These are phyloP conservation scores for Loxodonta africana DNA, from an alignment of 2,113 vertebrate genomes.

Conservation along the genomic window DNA sequence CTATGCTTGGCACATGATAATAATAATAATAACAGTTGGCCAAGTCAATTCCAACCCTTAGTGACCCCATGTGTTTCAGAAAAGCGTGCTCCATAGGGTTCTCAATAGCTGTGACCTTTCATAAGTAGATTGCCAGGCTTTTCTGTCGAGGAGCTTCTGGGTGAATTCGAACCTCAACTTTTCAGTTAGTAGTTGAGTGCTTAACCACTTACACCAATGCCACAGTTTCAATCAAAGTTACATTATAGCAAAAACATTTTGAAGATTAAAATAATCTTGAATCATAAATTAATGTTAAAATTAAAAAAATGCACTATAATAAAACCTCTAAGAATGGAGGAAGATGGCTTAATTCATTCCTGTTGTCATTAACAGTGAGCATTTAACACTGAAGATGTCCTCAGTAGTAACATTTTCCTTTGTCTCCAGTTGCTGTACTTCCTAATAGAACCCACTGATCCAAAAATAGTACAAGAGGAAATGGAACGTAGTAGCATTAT, in stretches of 20 bases:
- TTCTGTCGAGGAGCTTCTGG: too few relatives aligned
- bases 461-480: conserved; percentile 70
- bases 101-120: too few relatives aligned
- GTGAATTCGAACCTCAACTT: too few relatives aligned
- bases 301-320: neutral
- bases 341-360: conserved; percentile 18
- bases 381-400: neutral
- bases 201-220: too few relatives aligned
- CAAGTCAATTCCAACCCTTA: too few relatives aligned
- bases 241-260: neutral
- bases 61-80: too few relatives aligned
- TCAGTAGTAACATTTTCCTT: conserved; percentile 60
- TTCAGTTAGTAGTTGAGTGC: too few relatives aligned
- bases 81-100: too few relatives aligned
- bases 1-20: neutral
- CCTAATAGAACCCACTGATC: conserved; percentile 10
- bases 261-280: neutral
- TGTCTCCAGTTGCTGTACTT: conserved; percentile 53
- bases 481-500: conserved; percentile 9
- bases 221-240: neutral
- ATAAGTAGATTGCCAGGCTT: too few relatives aligned
- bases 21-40: too few relatives aligned
- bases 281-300: neutral
- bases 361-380: conserved; percentile 21
- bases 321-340: neutral